These are phyloP conservation scores for Virgularia gustaviana DNA, from an alignment of 92 coral and sea anemone species.

Conservation along the genomic window DNA sequence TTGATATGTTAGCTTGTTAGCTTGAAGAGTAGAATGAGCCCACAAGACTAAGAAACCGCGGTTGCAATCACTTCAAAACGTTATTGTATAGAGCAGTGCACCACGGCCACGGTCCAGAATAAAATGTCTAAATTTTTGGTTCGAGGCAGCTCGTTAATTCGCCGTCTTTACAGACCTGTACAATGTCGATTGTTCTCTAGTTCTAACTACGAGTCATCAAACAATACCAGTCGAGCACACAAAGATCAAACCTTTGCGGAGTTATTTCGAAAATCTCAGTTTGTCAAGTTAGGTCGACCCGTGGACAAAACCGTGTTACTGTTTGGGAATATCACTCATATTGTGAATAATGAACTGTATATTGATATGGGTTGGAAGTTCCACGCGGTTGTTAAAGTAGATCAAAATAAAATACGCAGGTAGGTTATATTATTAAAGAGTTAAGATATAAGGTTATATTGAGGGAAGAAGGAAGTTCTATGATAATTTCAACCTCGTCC, in stretches of 20 bases:
- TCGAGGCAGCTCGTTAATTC: too few relatives aligned
- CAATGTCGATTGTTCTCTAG: background rate
- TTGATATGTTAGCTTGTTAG: too few relatives aligned
- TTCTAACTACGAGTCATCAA: background rate
- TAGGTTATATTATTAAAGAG: too few relatives aligned
- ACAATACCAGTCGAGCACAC: constrained; percentile 1
- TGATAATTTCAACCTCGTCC: too few relatives aligned
- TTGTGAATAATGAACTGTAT: constrained; percentile 69
- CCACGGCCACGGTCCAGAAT: too few relatives aligned
- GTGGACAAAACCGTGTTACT: constrained; percentile 58
- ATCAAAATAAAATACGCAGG: constrained; percentile 45
- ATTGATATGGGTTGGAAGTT: constrained; percentile 96
- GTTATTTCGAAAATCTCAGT: constrained; percentile 72
- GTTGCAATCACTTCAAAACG: too few relatives aligned
- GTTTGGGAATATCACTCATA: constrained; percentile 63
- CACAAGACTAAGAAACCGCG: too few relatives aligned
- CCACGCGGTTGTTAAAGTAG: constrained; percentile 70
- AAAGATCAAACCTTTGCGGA: constrained; percentile 65
- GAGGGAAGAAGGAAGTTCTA: too few relatives aligned
- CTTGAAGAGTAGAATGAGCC: too few relatives aligned
- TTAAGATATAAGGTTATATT: too few relatives aligned
- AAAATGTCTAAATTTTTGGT: too few relatives aligned
- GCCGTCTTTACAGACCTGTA: background rate
- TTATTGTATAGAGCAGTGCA: constrained; percentile 16
- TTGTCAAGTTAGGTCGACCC: constrained; percentile 82